Evolutionary conservation across 1,140 invertebrate genomes (phyloP).

Genomic region (Drosophila arizonae): DNA sequence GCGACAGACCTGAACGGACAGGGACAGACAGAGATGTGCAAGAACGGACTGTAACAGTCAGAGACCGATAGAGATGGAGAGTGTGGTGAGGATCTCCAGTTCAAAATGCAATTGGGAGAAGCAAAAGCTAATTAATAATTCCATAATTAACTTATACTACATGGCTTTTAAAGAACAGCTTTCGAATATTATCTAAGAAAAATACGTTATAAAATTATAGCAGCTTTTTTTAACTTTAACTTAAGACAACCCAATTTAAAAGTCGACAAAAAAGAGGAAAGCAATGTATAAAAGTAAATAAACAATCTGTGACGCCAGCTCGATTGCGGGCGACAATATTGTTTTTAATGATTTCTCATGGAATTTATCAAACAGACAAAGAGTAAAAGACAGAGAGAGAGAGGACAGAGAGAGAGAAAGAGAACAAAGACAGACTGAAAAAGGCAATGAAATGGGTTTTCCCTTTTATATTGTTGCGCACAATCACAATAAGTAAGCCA

Average conservation of each 20-base stretch:
- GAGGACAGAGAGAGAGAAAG: neutral
- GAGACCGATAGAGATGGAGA: too few relatives aligned
- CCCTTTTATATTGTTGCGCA: constrained; percentile 49
- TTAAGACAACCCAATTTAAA: neutral
- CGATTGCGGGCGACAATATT: constrained; percentile 73
- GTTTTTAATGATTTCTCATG: constrained; percentile 74
- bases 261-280: neutral
- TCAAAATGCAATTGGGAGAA: constrained; percentile 22
- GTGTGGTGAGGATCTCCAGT: neutral
- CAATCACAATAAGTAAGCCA: constrained; percentile 28
- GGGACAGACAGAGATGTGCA: too few relatives aligned
- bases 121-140: neutral
- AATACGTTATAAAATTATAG: too few relatives aligned
- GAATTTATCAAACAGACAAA: constrained; percentile 34
- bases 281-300: constrained; percentile 57
- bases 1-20: too few relatives aligned
- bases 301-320: constrained; percentile 61
- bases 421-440: neutral
- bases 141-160: too few relatives aligned
- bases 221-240: too few relatives aligned
- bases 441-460: constrained; percentile 49
- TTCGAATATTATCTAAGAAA: too few relatives aligned
- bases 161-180: too few relatives aligned
- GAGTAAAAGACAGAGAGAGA: neutral
- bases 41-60: neutral